Evolutionary conservation across 1,140 invertebrate genomes (phyloP), one percentile per base, ranked within the genome.

Genomic region (Magallana gigas): DNA sequence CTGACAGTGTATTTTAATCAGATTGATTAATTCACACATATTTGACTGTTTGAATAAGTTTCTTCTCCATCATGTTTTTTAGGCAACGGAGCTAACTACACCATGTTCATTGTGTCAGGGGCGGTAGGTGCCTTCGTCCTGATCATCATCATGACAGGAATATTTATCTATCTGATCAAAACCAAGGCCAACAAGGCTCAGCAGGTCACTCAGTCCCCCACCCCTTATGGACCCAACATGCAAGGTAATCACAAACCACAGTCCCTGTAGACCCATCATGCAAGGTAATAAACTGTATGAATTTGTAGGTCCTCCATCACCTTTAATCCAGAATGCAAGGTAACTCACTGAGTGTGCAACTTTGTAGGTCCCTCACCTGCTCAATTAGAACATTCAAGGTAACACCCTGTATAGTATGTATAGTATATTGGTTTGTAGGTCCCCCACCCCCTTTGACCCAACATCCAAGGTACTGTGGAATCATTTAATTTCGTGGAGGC

Each of bases 161-260:
- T 58, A 14, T 18, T 83, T 23, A 57, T 83, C 48, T 83, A 83
- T 58, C 48, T 83, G 14, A 57, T 83, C 81, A 83, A 83, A 58
- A 58, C 57, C 81, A 83, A 83, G 81, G 81, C 81, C 48, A 58
- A 58, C 57, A 83, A 83, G 18, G 18, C 81, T 8, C 81, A 83
- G 18, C 81, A 83, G 18, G 81, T 83, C 14, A 57, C 48, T 56
- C 81, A 83, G 81, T 83, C 81, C 9, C 81, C 81, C 4, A 57
- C 48, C 4, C 81, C 81, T 3, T 83, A 83, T n/a, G 81, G 81
- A 83, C 81, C 81, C 18, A 83, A 83, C 81, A 83, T 83, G 81
- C 81, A 83, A 83, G 81, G 81, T 83, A 83, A 83, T 29, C 18
- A 64, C 14, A n/a, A 64, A 16, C 18, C 16, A 8, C 8, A 12